These are phyloP conservation scores for Nannospalax galili DNA, from an alignment of 2,113 vertebrate genomes.

Conservation along the genomic window DNA sequence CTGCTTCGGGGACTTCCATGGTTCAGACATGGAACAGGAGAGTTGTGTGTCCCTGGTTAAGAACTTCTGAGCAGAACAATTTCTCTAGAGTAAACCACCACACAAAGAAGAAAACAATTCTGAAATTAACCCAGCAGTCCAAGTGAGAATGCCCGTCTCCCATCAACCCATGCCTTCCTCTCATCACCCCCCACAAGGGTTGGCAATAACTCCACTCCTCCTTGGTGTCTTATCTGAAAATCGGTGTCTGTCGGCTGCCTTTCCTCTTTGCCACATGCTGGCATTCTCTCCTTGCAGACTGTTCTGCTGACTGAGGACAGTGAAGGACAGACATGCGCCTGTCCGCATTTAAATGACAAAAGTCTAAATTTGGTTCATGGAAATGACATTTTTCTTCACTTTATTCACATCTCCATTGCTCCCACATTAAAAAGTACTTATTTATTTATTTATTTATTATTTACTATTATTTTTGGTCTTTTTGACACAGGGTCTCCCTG, in stretches of 20 bases:
- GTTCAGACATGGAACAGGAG: background rate
- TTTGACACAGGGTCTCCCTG: too few species aligned
- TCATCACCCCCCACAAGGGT: too few species aligned
- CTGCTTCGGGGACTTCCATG: background rate
- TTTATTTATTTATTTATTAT: too few species aligned
- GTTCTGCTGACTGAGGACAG: rapidly evolving
- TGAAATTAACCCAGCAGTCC: background rate
- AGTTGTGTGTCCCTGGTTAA: background rate
- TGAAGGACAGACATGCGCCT: background rate
- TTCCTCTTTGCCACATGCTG: background rate
- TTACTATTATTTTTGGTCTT: too few species aligned
- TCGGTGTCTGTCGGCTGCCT: rapidly evolving
- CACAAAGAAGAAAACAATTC: background rate
- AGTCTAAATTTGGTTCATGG: background rate
- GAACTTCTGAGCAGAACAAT: background rate
- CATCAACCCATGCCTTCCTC: background rate
- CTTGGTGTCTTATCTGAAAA: background rate
- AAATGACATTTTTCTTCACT: background rate
- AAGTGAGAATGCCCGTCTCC: background rate
- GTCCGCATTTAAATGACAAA: background rate
- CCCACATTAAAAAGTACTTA: too few species aligned
- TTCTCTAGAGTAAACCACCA: constrained; percentile 5
- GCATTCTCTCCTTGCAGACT: background rate
- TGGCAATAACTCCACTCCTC: background rate
- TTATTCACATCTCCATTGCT: too few species aligned